These are phyloP conservation scores for Bombus difficillimus DNA, from an alignment of 1,140 invertebrate genomes.

Conservation along the genomic window DNA sequence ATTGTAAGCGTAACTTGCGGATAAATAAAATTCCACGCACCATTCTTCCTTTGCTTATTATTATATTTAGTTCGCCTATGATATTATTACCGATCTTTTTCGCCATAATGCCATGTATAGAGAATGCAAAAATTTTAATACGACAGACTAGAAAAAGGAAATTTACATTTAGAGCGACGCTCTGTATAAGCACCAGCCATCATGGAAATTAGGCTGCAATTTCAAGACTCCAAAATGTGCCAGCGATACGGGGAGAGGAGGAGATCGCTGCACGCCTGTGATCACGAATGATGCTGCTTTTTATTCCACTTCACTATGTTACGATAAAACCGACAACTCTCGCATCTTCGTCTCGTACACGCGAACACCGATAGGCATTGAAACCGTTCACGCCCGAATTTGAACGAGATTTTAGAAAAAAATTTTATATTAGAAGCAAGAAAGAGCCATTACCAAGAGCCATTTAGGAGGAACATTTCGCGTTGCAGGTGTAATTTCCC, in stretches of 20 bases:
- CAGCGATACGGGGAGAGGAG: neutral
- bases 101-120: neutral
- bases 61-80: neutral
- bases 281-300: constrained; percentile 33
- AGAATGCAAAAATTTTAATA: constrained; percentile 22
- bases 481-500: too few species aligned
- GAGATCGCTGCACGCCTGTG: constrained; percentile 13
- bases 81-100: neutral
- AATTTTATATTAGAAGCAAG: too few species aligned
- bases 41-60: neutral
- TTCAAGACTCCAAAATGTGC: constrained; percentile 27
- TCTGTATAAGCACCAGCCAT: constrained; percentile 36
- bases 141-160: constrained; percentile 41
- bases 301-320: constrained; percentile 19
- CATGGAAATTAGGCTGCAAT: constrained; percentile 45
- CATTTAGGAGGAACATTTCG: too few species aligned
- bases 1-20: neutral
- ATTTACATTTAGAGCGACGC: constrained; percentile 20
- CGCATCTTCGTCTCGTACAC: neutral
- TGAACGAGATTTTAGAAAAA: neutral
- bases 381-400: neutral
- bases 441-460: neutral
- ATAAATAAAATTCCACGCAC: neutral
- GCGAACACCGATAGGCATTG: neutral
- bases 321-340: constrained; percentile 1